A percentile compares a stretch with the other conserved stretches of the same genome.
These are phyloP conservation scores for Okamejei kenojei DNA, from an alignment of 2,797 vertebrate genomes.

Conservation along the genomic window DNA sequence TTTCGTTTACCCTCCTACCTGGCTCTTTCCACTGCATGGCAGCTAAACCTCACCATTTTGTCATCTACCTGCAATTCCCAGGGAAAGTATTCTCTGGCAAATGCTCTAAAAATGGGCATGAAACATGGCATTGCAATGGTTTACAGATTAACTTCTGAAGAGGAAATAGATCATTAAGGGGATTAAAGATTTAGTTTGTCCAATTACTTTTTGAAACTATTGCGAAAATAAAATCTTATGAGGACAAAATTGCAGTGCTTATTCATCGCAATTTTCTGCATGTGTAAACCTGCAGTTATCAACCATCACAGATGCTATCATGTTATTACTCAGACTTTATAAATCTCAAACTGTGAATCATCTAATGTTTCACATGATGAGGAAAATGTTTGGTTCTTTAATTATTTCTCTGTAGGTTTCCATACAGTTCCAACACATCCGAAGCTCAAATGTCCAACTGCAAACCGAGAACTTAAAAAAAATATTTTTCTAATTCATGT, in stretches of 20 bases:
- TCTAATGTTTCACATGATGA: conserved; percentile 7
- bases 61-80: background rate
- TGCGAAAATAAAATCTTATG: conserved; percentile 17
- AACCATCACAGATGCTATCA: conserved; percentile 26
- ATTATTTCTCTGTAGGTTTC: background rate
- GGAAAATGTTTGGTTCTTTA: background rate
- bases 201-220: background rate
- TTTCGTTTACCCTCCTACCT: background rate
- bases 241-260: conserved; percentile 25
- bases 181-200: conserved; percentile 12
- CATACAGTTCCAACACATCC: background rate
- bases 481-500: background rate
- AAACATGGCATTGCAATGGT: background rate
- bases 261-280: conserved; percentile 32
- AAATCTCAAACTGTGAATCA: conserved; percentile 19
- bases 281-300: conserved; percentile 36
- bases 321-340: conserved; percentile 16
- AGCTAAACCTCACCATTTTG: background rate
- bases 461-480: background rate
- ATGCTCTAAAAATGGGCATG: background rate
- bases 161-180: background rate
- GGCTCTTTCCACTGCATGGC: background rate
- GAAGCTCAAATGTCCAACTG: background rate
- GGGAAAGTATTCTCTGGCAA: background rate
- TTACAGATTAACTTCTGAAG: background rate